Evolutionary conservation across 2,888 invertebrate genomes (phyloP).

Genomic region (Idaea aversata): DNA sequence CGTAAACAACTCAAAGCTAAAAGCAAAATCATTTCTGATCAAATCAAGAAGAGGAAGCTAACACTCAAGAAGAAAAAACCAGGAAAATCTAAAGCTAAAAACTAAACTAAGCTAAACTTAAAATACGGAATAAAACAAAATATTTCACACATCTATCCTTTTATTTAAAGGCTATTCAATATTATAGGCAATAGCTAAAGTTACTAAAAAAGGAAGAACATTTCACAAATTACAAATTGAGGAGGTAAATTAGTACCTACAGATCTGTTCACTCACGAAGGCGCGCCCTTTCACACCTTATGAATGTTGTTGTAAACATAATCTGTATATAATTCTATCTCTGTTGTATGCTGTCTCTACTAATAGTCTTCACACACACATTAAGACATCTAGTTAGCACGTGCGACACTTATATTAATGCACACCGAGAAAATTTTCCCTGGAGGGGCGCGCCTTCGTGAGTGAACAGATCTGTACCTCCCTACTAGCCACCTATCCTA

Average conservation of each 20-base stretch:
- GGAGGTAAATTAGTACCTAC: neutral
- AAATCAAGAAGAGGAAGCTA: conserved; percentile 72
- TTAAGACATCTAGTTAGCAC: too few species aligned
- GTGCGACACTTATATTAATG: too few species aligned
- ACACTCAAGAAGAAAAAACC: conserved; percentile 63
- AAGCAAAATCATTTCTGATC: conserved; percentile 68
- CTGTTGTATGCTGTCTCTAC: too few species aligned
- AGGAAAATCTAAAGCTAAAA: conserved; percentile 49
- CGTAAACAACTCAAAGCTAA: conserved; percentile 73
- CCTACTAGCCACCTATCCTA: neutral
- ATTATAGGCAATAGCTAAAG: neutral
- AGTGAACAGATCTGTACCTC: too few species aligned
- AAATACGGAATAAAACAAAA: conserved; percentile 33
- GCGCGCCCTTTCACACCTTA: too few species aligned
- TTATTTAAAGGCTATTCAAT: conserved; percentile 24
- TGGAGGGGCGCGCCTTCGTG: too few species aligned
- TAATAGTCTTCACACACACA: too few species aligned
- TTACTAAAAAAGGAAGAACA: conserved; percentile 11
- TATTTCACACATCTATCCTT: conserved; percentile 36
- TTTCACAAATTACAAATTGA: conserved; percentile 3
- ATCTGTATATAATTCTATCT: too few species aligned
- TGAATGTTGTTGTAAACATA: too few species aligned
- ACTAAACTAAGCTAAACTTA: neutral
- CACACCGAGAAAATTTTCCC: too few species aligned
- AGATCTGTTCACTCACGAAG: too few species aligned